These are phyloP conservation scores for Metallyticus violacea DNA, from an alignment of 2,888 invertebrate genomes.

Conservation along the genomic window DNA sequence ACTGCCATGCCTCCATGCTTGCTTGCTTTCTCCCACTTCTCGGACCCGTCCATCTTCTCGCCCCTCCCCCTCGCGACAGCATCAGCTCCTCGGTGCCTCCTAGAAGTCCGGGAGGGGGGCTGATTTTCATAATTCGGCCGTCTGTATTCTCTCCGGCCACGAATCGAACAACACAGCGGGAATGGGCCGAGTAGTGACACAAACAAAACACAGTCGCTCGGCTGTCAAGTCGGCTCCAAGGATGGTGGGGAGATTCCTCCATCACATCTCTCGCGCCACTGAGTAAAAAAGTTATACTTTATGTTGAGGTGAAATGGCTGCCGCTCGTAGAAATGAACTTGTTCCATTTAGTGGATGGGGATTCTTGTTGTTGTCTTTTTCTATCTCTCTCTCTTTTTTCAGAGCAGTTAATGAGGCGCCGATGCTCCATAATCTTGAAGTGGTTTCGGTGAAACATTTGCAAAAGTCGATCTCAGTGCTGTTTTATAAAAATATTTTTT, in stretches of 20 bases:
- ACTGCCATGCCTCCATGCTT: too few species aligned
- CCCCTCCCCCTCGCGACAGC: slow-evolving; percentile 7
- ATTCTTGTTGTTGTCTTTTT: background rate
- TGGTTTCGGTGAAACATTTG: background rate
- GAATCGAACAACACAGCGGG: slow-evolving; percentile 25
- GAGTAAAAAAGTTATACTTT: background rate
- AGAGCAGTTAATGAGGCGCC: background rate
- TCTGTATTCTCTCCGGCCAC: slow-evolving; percentile 55
- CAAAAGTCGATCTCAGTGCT: background rate
- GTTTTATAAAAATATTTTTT: background rate
- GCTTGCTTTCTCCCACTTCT: slow-evolving; percentile 40
- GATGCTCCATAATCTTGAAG: background rate
- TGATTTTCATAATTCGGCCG: slow-evolving; percentile 61
- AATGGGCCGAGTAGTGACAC: slow-evolving; percentile 26
- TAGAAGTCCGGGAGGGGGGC: slow-evolving; percentile 29
- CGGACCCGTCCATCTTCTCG: slow-evolving; percentile 33
- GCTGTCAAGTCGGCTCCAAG: slow-evolving; percentile 2
- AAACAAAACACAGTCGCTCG: slow-evolving; percentile 30
- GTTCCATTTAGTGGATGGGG: background rate
- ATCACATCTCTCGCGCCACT: background rate
- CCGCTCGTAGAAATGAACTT: background rate
- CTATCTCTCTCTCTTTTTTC: too few species aligned
- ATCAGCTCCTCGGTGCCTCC: background rate
- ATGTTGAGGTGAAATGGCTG: background rate
- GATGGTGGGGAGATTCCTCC: background rate